Evolutionary conservation across 2,888 invertebrate species (phyloP).

Genomic region (Pammene aurita): DNA sequence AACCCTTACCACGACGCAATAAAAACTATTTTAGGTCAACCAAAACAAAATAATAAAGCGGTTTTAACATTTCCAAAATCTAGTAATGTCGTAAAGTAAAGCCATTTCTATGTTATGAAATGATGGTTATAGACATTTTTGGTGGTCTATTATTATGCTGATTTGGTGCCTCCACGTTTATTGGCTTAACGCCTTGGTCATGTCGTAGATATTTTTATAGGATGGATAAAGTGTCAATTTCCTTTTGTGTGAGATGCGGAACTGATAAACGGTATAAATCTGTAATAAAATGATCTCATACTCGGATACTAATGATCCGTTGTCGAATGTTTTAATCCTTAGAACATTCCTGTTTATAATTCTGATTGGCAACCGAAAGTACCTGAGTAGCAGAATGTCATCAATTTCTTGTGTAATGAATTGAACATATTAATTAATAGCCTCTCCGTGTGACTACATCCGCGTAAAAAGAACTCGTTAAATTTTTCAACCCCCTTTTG

Average conservation of each 20-base stretch:
- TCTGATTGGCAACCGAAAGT: neutral
- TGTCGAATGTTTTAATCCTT: neutral
- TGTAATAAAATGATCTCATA: slow-evolving; percentile 36
- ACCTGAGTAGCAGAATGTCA: too few species aligned
- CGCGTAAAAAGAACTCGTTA: too few species aligned
- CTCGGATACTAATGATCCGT: neutral
- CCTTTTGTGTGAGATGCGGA: slow-evolving; percentile 34
- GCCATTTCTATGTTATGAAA: slow-evolving; percentile 47
- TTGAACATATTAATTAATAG: too few species aligned
- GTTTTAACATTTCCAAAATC: slow-evolving; percentile 30
- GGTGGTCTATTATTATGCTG: slow-evolving; percentile 47
- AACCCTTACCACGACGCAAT: slow-evolving; percentile 18
- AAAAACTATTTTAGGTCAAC: slow-evolving; percentile 14
- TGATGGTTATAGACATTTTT: slow-evolving; percentile 43
- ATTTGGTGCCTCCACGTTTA: slow-evolving; percentile 43
- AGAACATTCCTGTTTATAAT: neutral
- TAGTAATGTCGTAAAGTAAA: slow-evolving; percentile 46
- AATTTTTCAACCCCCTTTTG: too few species aligned
- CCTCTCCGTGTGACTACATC: too few species aligned
- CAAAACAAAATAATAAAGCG: slow-evolving; percentile 2
- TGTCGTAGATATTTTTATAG: slow-evolving; percentile 20
- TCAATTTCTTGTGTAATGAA: too few species aligned
- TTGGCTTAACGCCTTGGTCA: slow-evolving; percentile 37
- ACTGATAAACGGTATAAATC: slow-evolving; percentile 27
- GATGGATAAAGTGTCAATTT: slow-evolving; percentile 25